Conservation (phyloP, 2,113 vertebrate genomes). For the Helogale parvula region DNA sequence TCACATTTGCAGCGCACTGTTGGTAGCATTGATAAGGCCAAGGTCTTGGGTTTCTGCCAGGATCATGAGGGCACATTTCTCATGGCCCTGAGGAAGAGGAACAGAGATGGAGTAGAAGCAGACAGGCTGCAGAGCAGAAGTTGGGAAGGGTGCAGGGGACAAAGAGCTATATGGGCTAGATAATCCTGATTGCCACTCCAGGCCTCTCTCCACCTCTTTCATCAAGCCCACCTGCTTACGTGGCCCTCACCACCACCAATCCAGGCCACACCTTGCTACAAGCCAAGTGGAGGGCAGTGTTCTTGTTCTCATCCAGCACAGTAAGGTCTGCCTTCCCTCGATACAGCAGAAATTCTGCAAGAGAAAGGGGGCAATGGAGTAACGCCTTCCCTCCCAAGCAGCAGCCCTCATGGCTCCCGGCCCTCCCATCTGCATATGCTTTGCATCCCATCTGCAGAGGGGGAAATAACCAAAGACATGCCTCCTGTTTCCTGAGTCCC, state of each 20-base stretch:
- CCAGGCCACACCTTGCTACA: slow-evolving; percentile 92
- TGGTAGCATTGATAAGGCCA: slow-evolving; percentile 97
- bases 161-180: not conserved
- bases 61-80: slow-evolving; percentile 98
- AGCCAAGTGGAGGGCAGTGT: slow-evolving; percentile 98
- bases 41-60: slow-evolving; percentile 95
- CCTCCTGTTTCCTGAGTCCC: not conserved
- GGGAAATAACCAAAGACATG: not conserved
- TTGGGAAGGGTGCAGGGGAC: accelerated
- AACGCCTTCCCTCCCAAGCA: not conserved
- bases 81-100: slow-evolving; percentile 90
- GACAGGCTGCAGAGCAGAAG: not conserved
- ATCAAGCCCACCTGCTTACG: not conserved
- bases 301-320: slow-evolving; percentile 95
- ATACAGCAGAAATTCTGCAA: slow-evolving; percentile 94
- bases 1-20: slow-evolving; percentile 97
- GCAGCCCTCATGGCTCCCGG: not conserved
- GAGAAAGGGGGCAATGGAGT: not conserved
- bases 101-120: not conserved
- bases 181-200: not conserved
- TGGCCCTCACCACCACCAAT: not conserved
- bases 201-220: not conserved
- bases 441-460: not conserved
- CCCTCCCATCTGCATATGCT: not conserved
- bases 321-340: slow-evolving; percentile 94